Conservation (phyloP, 1,140 invertebrate species). For the Tetragnatha versicolor region DNA sequence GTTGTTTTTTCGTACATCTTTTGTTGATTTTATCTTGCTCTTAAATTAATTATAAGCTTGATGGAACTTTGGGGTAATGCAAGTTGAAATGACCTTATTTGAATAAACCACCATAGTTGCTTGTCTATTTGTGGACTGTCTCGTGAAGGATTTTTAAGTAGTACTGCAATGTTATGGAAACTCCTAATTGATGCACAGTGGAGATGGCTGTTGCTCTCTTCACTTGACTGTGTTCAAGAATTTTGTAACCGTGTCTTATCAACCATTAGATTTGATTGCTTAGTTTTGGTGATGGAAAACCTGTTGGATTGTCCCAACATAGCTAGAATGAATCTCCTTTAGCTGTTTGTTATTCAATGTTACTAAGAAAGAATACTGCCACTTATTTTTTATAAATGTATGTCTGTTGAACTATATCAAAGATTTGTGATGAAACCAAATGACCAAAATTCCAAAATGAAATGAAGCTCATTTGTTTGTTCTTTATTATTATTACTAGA, state of each 20-base stretch:
- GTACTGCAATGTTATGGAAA: no score
- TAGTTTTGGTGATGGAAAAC: slow-evolving; percentile 12
- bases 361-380: slow-evolving; percentile 39
- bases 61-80: no score
- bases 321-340: slow-evolving; percentile 7
- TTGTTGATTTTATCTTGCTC: no score
- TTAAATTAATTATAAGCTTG: no score
- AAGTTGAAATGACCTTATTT: no score
- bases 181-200: no score
- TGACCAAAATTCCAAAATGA: neutral
- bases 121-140: no score
- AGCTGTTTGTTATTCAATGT: slow-evolving; percentile 44
- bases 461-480: neutral
- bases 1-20: no score
- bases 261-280: slow-evolving; percentile 1
- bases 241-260: slow-evolving; percentile 6
- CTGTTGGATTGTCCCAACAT: slow-evolving; percentile 7
- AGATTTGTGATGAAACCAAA: slow-evolving; percentile 6
- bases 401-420: slow-evolving; percentile 38
- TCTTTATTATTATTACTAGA: neutral
- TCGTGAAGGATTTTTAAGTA: no score
- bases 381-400: slow-evolving; percentile 48
- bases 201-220: neutral
- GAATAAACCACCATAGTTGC: no score
- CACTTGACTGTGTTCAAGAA: neutral